Evolutionary conservation across 2,113 vertebrate species (phyloP).

Genomic region (Oxyura jamaicensis): DNA sequence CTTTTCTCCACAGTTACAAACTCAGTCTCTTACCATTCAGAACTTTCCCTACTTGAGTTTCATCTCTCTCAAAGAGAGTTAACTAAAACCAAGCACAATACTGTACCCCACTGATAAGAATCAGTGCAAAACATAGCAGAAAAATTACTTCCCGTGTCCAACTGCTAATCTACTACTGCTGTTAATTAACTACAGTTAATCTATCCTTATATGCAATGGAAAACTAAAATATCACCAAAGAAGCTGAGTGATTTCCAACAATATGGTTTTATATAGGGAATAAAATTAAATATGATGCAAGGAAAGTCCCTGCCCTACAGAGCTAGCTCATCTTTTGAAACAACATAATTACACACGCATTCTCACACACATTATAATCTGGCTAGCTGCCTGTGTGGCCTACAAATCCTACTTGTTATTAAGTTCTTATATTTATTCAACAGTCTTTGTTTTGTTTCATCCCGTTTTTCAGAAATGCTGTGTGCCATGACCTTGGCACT

Average conservation of each 20-base stretch:
- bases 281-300: conserved; percentile 41
- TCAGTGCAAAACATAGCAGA: background rate
- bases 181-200: background rate
- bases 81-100: background rate
- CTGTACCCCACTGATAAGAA: background rate
- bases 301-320: conserved; percentile 25
- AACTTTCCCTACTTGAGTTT: background rate
- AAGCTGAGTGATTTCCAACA: background rate
- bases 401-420: background rate
- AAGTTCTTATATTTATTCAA: background rate
- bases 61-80: background rate
- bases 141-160: background rate
- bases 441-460: background rate
- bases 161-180: background rate
- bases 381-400: background rate
- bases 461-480: background rate
- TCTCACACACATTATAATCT: conserved; percentile 13
- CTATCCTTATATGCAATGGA: background rate
- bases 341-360: conserved; percentile 7
- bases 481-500: background rate
- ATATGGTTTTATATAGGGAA: conserved; percentile 30
- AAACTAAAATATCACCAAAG: background rate
- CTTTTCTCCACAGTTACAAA: background rate
- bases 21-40: background rate
- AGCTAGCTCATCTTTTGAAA: conserved; percentile 20